These are phyloP conservation scores for Danaus chrysippus DNA, from an alignment of 2,888 invertebrate genomes.

Conservation along the genomic window DNA sequence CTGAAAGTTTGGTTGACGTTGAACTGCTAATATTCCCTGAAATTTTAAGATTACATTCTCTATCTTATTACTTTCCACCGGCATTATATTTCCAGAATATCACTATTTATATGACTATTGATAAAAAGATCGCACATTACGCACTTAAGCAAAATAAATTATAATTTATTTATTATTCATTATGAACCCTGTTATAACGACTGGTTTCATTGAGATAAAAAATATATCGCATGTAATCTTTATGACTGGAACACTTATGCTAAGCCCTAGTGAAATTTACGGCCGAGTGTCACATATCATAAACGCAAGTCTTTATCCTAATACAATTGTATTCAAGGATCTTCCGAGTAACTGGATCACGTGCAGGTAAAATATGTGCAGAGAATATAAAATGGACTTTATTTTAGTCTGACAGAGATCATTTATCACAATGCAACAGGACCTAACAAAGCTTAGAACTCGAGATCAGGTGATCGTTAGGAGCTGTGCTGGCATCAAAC, in stretches of 20 bases:
- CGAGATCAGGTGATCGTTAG: slow-evolving; percentile 36
- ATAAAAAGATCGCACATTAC: no score
- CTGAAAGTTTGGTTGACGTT: slow-evolving; percentile 7
- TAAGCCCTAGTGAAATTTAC: no score
- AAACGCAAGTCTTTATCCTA: slow-evolving; percentile 4
- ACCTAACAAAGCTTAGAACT: slow-evolving; percentile 29
- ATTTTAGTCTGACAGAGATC: slow-evolving; percentile 24
- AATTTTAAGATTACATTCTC: not conserved
- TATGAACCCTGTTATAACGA: no score
- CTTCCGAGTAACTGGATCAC: slow-evolving; percentile 1
- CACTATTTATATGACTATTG: no score
- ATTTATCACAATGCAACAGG: slow-evolving; percentile 28
- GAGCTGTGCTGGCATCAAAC: slow-evolving; percentile 32
- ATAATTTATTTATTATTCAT: no score
- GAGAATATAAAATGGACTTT: slow-evolving; percentile 24
- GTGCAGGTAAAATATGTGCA: slow-evolving; percentile 6
- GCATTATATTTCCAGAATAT: no score
- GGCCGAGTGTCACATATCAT: slow-evolving; percentile 2
- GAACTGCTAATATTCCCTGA: not conserved
- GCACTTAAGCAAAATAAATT: no score
- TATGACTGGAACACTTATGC: no score
- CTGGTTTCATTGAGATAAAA: no score
- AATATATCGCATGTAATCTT: no score
- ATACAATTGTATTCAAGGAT: slow-evolving; percentile 3
- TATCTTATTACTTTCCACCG: not conserved